Conservation (phyloP, 2,888 invertebrate species). For the Drosophila crucigera region DNA sequence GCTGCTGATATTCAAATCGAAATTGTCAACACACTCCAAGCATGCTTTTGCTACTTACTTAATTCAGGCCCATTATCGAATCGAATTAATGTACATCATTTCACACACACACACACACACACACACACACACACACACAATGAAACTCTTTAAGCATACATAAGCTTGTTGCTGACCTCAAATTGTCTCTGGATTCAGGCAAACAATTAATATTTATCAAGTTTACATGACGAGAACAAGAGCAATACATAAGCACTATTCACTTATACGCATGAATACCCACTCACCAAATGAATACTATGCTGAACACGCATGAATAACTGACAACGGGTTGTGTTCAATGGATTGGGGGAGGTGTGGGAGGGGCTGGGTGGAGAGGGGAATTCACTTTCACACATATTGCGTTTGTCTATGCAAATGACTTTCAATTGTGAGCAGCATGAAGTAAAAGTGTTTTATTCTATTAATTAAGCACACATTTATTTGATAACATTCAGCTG, state of each 20-base stretch:
- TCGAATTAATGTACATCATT: slow-evolving; percentile 64
- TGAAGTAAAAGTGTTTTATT: slow-evolving; percentile 62
- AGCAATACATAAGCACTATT: slow-evolving; percentile 5
- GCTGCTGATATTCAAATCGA: slow-evolving; percentile 41
- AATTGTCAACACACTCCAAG: slow-evolving; percentile 47
- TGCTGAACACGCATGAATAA: slow-evolving; percentile 1
- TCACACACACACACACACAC: slow-evolving; percentile 18
- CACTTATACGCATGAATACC: slow-evolving; percentile 19
- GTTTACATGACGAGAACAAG: slow-evolving; percentile 34
- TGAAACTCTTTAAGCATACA: slow-evolving; percentile 12
- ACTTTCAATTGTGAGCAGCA: slow-evolving; percentile 66
- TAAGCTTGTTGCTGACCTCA: slow-evolving; percentile 60
- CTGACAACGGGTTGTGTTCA: background rate
- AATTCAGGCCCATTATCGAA: slow-evolving; percentile 57
- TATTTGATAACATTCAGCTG: slow-evolving; percentile 48
- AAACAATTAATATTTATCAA: slow-evolving; percentile 79
- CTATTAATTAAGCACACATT: slow-evolving; percentile 66
- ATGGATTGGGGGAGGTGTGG: background rate
- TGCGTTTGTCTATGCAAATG: slow-evolving; percentile 66
- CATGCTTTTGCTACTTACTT: slow-evolving; percentile 27
- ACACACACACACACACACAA: slow-evolving; percentile 19
- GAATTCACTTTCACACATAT: slow-evolving; percentile 46
- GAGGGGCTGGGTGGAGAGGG: background rate
- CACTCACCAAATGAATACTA: slow-evolving; percentile 5
- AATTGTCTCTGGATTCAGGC: slow-evolving; percentile 62